phyloP scores from a whole-genome alignment of 2,888 invertebrate species.

The Polia nebulosa region DNA sequence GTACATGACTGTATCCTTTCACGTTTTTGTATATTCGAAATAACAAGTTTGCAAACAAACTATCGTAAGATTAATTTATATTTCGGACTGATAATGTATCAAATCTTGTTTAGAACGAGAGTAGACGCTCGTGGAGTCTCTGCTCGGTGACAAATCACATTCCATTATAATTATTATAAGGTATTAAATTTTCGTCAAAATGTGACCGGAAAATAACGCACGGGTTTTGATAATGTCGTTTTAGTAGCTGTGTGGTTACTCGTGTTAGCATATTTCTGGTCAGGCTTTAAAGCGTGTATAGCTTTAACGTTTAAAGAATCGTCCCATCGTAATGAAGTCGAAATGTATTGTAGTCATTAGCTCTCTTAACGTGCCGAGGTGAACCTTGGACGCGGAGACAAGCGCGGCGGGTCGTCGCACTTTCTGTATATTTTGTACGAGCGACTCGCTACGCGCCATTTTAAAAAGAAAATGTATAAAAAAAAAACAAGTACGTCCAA shows the following conservation, averaged over 20 bases:
- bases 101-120: conserved; percentile 34
- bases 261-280: conserved; percentile 64
- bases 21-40: conserved; percentile 24
- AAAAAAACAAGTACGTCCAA: conserved; percentile 73
- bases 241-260: conserved; percentile 54
- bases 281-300: conserved; percentile 71
- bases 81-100: conserved; percentile 45
- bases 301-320: conserved; percentile 85
- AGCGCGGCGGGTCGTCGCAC: conserved; percentile 15
- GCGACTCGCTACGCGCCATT: conserved; percentile 35
- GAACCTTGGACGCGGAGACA: conserved; percentile 55
- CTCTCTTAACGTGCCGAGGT: conserved; percentile 75
- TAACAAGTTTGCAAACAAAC: conserved; percentile 11
- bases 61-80: conserved; percentile 2
- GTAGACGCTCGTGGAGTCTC: conserved; percentile 41
- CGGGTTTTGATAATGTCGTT: conserved; percentile 52
- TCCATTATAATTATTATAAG: conserved; percentile 67
- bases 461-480: conserved; percentile 58
- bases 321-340: conserved; percentile 87
- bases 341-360: conserved; percentile 83
- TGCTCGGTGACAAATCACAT: conserved; percentile 59
- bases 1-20: neutral
- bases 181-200: conserved; percentile 64
- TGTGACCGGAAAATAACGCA: conserved; percentile 64
- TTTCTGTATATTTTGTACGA: conserved; percentile 57